Conservation (phyloP, 2,888 invertebrate species). For the Clivina fossor region DNA sequence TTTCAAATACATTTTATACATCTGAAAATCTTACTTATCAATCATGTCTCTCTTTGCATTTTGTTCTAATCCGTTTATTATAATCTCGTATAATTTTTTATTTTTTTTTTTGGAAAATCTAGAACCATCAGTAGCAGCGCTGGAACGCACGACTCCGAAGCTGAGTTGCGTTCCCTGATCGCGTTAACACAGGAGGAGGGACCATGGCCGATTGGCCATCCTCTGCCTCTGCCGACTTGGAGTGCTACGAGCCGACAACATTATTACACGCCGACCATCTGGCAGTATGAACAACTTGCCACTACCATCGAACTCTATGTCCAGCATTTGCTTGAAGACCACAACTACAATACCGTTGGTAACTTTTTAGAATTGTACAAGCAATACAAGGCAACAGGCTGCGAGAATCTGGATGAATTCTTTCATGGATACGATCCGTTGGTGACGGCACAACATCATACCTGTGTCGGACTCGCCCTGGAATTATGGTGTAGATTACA, state of each 20-base stretch:
- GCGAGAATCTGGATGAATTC: slow-evolving; percentile 68
- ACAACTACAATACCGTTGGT: slow-evolving; percentile 87
- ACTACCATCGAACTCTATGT: slow-evolving; percentile 77
- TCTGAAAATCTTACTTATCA: too few relatives aligned
- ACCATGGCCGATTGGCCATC: slow-evolving; percentile 68
- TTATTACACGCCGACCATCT: slow-evolving; percentile 57
- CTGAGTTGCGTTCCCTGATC: slow-evolving; percentile 42
- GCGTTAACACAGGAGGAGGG: slow-evolving; percentile 54
- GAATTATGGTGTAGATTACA: slow-evolving; percentile 71
- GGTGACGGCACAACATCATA: slow-evolving; percentile 76
- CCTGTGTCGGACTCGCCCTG: slow-evolving; percentile 86
- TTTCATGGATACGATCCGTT: slow-evolving; percentile 76
- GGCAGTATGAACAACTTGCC: slow-evolving; percentile 77
- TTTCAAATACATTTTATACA: too few relatives aligned
- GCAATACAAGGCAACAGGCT: slow-evolving; percentile 63
- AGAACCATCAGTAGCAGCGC: too few relatives aligned
- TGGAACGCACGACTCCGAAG: slow-evolving; percentile 25
- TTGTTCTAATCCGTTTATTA: too few relatives aligned
- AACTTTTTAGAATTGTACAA: slow-evolving; percentile 75
- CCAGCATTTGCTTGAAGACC: slow-evolving; percentile 77
- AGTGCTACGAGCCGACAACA: slow-evolving; percentile 55
- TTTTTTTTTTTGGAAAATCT: too few relatives aligned
- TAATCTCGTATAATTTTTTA: too few relatives aligned
- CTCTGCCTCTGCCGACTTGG: slow-evolving; percentile 78
- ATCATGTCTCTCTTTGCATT: too few relatives aligned